These are phyloP conservation scores for Cossypha polioptera DNA, from an alignment of 2,797 vertebrate species.

Conservation along the genomic window DNA sequence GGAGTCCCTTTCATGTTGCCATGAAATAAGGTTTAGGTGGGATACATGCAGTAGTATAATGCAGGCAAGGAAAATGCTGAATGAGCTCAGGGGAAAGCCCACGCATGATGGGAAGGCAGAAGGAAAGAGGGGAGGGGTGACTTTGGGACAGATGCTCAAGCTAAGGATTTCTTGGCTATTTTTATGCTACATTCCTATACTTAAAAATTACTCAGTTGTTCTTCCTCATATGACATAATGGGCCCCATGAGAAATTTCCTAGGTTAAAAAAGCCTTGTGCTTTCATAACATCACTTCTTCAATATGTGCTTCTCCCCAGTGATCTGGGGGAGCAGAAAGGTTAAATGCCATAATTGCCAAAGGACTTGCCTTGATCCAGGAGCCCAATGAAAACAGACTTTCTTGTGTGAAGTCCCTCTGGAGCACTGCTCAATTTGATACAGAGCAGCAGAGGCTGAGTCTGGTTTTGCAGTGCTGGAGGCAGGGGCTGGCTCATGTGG, in stretches of 20 bases:
- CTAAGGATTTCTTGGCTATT: slow-evolving; percentile 22
- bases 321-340: neutral
- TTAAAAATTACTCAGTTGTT: slow-evolving; percentile 31
- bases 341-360: neutral
- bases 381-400: neutral
- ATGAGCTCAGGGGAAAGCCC: neutral
- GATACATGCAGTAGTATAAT: neutral
- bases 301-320: neutral
- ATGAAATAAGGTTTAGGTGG: neutral
- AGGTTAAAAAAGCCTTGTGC: neutral
- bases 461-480: neutral
- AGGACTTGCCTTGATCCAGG: neutral
- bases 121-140: neutral
- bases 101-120: neutral
- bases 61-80: neutral
- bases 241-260: neutral
- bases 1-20: neutral
- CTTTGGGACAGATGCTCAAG: neutral
- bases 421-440: rapidly evolving
- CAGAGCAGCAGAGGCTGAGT: neutral
- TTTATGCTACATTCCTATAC: neutral
- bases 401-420: neutral
- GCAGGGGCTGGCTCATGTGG: rapidly evolving
- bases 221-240: neutral
- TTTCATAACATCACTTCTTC: slow-evolving; percentile 19